phyloP scores from a whole-genome alignment of 2,113 vertebrate genomes.

The Cathartes aura region DNA sequence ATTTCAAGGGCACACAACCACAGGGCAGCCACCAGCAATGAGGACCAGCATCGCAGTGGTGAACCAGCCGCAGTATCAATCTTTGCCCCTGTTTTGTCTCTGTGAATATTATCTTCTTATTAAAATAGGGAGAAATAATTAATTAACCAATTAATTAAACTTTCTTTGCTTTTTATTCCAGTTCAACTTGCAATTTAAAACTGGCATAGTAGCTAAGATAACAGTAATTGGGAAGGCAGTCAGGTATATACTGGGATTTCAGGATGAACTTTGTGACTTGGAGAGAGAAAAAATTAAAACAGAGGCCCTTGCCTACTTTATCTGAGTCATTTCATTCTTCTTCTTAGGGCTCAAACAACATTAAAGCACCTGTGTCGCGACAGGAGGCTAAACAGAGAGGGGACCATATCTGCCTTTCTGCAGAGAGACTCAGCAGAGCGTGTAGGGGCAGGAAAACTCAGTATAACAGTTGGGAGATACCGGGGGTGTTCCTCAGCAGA shows the following conservation, averaged over 20 bases:
- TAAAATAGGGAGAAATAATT: conserved; percentile 10
- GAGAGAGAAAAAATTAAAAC: neutral
- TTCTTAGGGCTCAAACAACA: neutral
- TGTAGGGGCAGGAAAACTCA: neutral
- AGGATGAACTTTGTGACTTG: neutral
- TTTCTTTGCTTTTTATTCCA: conserved; percentile 22
- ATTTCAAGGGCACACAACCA: neutral
- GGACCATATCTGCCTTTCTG: neutral
- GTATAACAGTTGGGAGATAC: rapidly evolving
- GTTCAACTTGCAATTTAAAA: conserved; percentile 37
- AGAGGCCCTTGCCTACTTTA: neutral
- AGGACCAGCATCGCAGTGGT: neutral
- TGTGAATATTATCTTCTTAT: conserved; percentile 29
- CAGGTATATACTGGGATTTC: neutral
- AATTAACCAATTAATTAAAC: conserved; percentile 60
- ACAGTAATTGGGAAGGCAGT: conserved; percentile 41
- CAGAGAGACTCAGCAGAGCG: neutral
- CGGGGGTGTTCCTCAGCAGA: neutral
- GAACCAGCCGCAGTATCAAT: neutral
- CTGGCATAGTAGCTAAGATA: conserved; percentile 27
- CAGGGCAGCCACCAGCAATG: neutral
- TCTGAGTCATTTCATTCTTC: neutral
- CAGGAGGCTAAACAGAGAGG: neutral
- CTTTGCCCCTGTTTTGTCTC: neutral
- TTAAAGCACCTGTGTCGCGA: neutral